Base-by-base conservation (phyloP, 2,113 vertebrate species). In the Dryoscopus gambensis region DNA sequence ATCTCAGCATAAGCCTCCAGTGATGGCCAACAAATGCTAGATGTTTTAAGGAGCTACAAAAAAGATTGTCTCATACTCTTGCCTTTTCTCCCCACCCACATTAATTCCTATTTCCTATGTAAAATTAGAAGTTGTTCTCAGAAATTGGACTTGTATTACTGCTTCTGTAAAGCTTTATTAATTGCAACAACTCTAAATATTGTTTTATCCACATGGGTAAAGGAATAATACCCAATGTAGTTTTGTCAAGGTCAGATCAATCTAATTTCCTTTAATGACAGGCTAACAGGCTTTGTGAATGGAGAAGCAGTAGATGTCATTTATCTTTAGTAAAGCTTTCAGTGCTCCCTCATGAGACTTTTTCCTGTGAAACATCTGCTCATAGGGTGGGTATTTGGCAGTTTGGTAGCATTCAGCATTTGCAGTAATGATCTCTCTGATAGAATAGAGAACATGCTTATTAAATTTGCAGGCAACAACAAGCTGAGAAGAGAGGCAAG, bases 341-440 rank as follows among this genome's bases (percentile, higher is more conserved):
- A 93, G 49, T 95, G 84, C 91, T 97, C 93, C 95, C 96, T 97
- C 90, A 75, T 96, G 95, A 96, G 96, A 95, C 91, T 97, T 95
- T 95, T 95, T 82, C 94, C 80, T 92, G 49, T 92, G 96, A 95
- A 96, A 95, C 95, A 97, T 96, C 95, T 97, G 96, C 95, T 97
- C 91, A 9, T 84, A 56, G 95, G 96, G 95, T 95, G 91, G 91
- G 86, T 95, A 95, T 94, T 97, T 97, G 96, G 95, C 94, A 95
- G 95, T 97, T 96, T 89, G 94, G 94, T 95, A 89, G 94, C 89
- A 89, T 96, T 95, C 95, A 91, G 84, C 95, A 84, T 94, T 97
- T 97, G 95, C 89, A 94, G 95, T 96, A 97, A 97, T 96, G 96
- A 97, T 96, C 73, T 96, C 93, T 93, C 80, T 87, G 91, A 97